Percentiles rank a stretch among this genome's conserved stretches.
Evolutionary conservation across 2,113 vertebrate genomes (phyloP).

Genomic region (Columba livia): DNA sequence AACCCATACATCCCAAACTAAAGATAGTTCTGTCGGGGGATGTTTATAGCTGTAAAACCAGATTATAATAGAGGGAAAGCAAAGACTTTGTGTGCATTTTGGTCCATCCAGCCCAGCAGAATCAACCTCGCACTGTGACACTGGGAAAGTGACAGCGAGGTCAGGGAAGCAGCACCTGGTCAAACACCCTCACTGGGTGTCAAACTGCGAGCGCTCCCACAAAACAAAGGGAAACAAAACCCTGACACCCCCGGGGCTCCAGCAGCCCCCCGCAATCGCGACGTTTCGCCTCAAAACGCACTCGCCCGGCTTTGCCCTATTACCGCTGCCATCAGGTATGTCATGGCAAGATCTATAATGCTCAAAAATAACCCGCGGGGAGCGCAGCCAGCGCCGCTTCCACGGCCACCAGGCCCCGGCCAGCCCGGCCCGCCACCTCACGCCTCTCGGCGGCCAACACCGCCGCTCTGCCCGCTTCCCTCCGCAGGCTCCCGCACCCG

Average conservation of each 20-base stretch:
- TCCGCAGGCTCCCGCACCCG: not conserved
- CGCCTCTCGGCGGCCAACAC: not conserved
- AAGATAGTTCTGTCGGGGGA: not conserved
- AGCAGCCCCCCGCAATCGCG: not conserved
- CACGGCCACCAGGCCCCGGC: not conserved
- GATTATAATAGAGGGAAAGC: not conserved
- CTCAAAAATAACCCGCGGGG: not conserved
- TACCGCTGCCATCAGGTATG: not conserved
- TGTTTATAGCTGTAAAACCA: not conserved
- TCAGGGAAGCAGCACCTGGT: not conserved
- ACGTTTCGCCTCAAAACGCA: not conserved
- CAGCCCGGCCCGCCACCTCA: not conserved
- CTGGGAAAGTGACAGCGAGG: not conserved
- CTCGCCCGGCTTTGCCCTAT: not conserved
- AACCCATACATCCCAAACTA: not conserved
- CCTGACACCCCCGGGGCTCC: not conserved
- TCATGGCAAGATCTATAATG: not conserved
- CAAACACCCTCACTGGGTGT: rapidly evolving
- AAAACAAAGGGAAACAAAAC: constrained; percentile 23
- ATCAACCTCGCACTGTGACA: not conserved
- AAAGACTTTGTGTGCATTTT: rapidly evolving
- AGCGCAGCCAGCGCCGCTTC: not conserved
- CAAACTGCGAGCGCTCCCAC: not conserved
- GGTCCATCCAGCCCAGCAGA: not conserved
- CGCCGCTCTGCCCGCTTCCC: not conserved